These are phyloP conservation scores for Cichladusa arquata DNA, from an alignment of 2,113 vertebrate species.

Conservation along the genomic window DNA sequence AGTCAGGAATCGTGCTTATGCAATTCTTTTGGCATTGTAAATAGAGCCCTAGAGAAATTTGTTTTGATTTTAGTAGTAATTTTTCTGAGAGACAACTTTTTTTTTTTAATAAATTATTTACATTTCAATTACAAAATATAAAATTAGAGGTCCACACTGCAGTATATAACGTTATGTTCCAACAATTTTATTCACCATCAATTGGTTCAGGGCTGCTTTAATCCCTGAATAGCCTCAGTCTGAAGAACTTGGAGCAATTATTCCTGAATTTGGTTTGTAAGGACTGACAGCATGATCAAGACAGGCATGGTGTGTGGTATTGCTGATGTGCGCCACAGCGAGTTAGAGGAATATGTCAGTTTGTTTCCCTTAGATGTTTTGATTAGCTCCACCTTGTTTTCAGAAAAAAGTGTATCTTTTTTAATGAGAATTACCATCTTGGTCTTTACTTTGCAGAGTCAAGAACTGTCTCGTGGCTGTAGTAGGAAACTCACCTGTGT, in stretches of 20 bases:
- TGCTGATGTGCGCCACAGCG: background rate
- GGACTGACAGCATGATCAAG: background rate
- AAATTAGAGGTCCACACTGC: background rate
- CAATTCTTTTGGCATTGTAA: conserved; percentile 31
- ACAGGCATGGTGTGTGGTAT: background rate
- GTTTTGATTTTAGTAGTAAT: conserved; percentile 16
- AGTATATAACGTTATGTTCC: background rate
- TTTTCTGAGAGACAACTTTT: background rate
- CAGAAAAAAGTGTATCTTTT: background rate
- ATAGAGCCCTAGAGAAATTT: conserved; percentile 15
- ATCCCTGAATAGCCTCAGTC: background rate
- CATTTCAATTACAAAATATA: background rate
- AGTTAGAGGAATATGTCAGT: background rate
- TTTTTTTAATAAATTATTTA: background rate
- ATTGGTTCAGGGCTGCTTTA: background rate
- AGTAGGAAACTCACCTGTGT: background rate
- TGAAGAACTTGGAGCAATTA: background rate
- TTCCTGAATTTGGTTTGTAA: background rate
- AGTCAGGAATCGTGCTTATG: background rate
- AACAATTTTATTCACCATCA: background rate
- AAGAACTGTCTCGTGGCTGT: background rate
- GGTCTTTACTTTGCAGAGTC: background rate
- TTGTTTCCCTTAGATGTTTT: background rate
- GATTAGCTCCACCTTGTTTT: background rate
- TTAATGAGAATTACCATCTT: background rate